Percentiles rank a stretch among this genome's conserved stretches.
Evolutionary conservation across 2,113 vertebrate genomes (phyloP).

Genomic region (Apaloderma vittatum): DNA sequence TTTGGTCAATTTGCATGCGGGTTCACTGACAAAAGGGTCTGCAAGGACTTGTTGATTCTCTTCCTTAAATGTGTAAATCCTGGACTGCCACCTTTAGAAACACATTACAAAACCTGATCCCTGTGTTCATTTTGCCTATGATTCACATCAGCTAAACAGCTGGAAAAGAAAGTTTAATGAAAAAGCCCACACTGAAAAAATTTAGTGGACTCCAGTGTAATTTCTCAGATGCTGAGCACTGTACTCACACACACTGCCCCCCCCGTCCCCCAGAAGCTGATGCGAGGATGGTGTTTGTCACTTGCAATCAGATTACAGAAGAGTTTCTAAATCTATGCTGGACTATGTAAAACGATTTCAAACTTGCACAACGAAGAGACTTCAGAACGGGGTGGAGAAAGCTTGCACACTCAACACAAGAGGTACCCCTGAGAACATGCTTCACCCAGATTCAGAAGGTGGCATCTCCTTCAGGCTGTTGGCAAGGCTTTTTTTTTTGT

Average conservation of each 20-base stretch:
- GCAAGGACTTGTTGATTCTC: not conserved
- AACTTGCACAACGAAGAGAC: not conserved
- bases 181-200: slow-evolving; percentile 6
- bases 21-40: not conserved
- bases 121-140: slow-evolving; percentile 32
- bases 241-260: not conserved
- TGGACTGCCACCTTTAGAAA: not conserved
- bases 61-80: not conserved
- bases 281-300: not conserved
- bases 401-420: not conserved
- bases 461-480: not conserved
- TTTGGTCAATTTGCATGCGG: not conserved
- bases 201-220: not conserved
- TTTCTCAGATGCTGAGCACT: not conserved
- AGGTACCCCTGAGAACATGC: not conserved
- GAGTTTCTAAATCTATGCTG: not conserved
- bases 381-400: not conserved
- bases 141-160: not conserved
- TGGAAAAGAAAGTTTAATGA: slow-evolving; percentile 10
- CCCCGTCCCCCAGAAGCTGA: accelerated
- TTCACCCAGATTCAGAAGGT: not conserved
- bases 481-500: not conserved
- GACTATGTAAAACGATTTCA: not conserved
- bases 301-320: not conserved
- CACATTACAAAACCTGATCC: not conserved